Base-by-base conservation (phyloP, 2,113 vertebrate species). In the Macrotis lagotis region DNA sequence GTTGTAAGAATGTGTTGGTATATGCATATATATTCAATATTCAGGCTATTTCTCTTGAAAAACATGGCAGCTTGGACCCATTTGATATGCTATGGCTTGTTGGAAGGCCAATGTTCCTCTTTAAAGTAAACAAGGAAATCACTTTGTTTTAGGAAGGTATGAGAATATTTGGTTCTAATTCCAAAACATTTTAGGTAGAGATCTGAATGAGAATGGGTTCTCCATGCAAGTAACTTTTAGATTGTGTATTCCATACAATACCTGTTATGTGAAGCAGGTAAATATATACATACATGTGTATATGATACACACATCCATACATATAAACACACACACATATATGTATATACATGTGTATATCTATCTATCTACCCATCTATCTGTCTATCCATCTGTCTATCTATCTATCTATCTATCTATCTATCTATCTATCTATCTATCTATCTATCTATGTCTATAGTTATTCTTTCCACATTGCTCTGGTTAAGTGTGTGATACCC, bases 1-100 rank as follows among this genome's bases (percentile, higher is more conserved):
- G n/a, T n/a, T n/a, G n/a, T n/a, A n/a, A n/a, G n/a, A n/a, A n/a
- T n/a, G n/a, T n/a, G n/a, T n/a, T n/a, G n/a, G n/a, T n/a, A n/a
- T n/a, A n/a, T 51, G 51, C 1, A 51, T 51, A 51, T 51, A 51
- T 51, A 19, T 51, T 19, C 12, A 96, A 92, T 96, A 97, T 97
- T 96, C 52, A 10, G 97, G 1, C 47, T 91, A 47, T 97, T 96
- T 91, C 94, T 97, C 90, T 96, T 96, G 95, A 93, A 96, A 94
- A 93, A 95, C 95, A 94, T 7, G 94, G 92, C 96, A 92, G 91
- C 91, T 50, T 92, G 90, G 14, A 52, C 83, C 88, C 51, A 66
- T 89, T 28, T 95, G 93, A 94, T 94, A 92, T 50, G 89, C 94
- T 95, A 96, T 53, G 93, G 49, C 50, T 95, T 91, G 44, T 50